phyloP scores from a whole-genome alignment of 2,888 invertebrate genomes.

The Drosophila lutescens region DNA sequence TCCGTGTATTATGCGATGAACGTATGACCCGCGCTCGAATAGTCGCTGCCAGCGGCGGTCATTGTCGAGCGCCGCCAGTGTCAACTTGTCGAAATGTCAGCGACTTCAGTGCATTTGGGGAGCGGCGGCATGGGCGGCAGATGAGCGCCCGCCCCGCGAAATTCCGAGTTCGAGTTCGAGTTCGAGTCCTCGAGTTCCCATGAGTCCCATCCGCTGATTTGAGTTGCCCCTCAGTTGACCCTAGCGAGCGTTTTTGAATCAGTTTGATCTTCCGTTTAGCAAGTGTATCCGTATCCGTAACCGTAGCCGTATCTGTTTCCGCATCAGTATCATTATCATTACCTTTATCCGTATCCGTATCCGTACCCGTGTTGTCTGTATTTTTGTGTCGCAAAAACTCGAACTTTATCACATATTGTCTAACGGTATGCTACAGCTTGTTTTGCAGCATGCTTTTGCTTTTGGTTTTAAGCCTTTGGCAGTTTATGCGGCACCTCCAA shows the following conservation, averaged over 20 bases:
- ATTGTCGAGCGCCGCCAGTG: conserved; percentile 83
- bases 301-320: background rate
- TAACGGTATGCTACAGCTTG: background rate
- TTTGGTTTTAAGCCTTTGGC: background rate
- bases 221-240: conserved; percentile 60
- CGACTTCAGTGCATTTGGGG: conserved; percentile 81
- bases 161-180: background rate
- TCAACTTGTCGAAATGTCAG: conserved; percentile 82
- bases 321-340: conserved; percentile 4
- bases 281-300: conserved; percentile 14
- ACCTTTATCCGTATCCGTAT: conserved; percentile 8
- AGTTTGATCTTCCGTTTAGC: conserved; percentile 20
- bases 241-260: conserved; percentile 49
- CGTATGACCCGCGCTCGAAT: conserved; percentile 89
- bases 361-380: conserved; percentile 24
- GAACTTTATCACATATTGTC: background rate
- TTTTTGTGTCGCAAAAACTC: conserved; percentile 4
- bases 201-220: conserved; percentile 34
- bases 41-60: conserved; percentile 82
- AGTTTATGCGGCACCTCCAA: background rate
- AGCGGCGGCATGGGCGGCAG: conserved; percentile 47
- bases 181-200: conserved; percentile 27
- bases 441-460: background rate
- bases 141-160: conserved; percentile 49
- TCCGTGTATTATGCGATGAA: conserved; percentile 94